These are phyloP conservation scores for Drosophila leontia DNA, from an alignment of 1,140 invertebrate species.

Conservation along the genomic window DNA sequence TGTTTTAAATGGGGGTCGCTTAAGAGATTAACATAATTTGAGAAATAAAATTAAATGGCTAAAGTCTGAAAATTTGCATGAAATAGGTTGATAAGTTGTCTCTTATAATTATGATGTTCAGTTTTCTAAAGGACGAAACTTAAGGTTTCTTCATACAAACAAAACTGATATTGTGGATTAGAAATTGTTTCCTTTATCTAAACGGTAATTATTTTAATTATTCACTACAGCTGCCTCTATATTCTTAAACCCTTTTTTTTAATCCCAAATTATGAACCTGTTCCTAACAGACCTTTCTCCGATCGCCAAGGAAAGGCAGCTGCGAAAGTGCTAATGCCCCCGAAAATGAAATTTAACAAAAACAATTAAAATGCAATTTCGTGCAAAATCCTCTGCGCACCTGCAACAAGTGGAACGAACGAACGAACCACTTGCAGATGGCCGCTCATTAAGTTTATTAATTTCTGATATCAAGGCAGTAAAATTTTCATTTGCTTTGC, in stretches of 20 bases:
- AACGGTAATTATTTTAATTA: neutral
- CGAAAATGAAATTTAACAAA: conserved; percentile 30
- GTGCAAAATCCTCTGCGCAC: conserved; percentile 65
- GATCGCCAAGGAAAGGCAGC: conserved; percentile 44
- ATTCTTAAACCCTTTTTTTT: conserved; percentile 40
- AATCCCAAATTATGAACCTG: conserved; percentile 8
- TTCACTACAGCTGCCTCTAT: conserved; percentile 21
- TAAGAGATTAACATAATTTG: neutral
- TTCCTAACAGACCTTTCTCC: conserved; percentile 65
- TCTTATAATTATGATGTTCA: neutral
- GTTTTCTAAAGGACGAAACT: neutral
- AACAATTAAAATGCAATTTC: conserved; percentile 77
- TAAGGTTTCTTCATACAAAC: neutral
- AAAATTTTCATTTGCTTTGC: conserved; percentile 44
- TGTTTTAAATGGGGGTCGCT: neutral
- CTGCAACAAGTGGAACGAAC: conserved; percentile 31
- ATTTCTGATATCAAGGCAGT: conserved; percentile 59
- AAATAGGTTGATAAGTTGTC: neutral
- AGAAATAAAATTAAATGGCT: neutral
- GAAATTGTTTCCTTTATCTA: neutral
- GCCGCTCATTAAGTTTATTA: conserved; percentile 74
- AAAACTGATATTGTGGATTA: no score
- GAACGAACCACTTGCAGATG: conserved; percentile 59
- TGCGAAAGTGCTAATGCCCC: conserved; percentile 55
- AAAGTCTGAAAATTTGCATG: neutral